Evolutionary conservation across 2,797 vertebrate species (phyloP).

Genomic region (Poeciliopsis paucimaculata): DNA sequence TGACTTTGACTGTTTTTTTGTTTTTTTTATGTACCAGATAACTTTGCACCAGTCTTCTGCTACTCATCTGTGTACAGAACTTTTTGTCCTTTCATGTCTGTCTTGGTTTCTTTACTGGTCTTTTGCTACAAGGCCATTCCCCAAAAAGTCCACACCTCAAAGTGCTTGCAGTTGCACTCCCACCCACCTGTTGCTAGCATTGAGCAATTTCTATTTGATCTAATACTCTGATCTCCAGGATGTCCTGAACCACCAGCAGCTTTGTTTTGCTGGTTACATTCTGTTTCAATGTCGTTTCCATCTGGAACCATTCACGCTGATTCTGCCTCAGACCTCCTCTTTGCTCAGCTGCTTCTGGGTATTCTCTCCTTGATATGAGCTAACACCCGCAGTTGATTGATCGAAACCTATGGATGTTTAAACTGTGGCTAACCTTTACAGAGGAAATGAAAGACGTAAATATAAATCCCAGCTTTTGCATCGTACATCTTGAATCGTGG

Average conservation of each 20-base stretch:
- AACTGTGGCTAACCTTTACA: neutral
- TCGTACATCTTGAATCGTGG: neutral
- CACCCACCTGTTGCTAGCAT: neutral
- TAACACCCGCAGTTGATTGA: neutral
- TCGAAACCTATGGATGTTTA: neutral
- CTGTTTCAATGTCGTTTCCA: neutral
- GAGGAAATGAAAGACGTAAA: neutral
- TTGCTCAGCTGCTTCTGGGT: neutral
- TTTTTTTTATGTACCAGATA: neutral
- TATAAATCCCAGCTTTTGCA: neutral
- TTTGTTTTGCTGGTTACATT: neutral
- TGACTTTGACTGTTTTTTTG: neutral
- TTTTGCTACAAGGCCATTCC: neutral
- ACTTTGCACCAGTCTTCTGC: neutral
- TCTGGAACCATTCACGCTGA: neutral
- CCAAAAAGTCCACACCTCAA: neutral
- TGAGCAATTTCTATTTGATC: neutral
- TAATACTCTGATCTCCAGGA: neutral
- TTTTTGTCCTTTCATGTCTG: neutral
- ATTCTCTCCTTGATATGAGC: neutral
- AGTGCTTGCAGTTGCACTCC: neutral
- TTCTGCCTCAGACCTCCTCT: neutral
- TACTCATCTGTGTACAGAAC: neutral
- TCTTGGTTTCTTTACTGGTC: neutral
- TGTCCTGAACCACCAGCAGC: neutral